These are phyloP conservation scores for Paraplagusia blochii DNA, from an alignment of 2,113 vertebrate genomes.

Conservation along the genomic window DNA sequence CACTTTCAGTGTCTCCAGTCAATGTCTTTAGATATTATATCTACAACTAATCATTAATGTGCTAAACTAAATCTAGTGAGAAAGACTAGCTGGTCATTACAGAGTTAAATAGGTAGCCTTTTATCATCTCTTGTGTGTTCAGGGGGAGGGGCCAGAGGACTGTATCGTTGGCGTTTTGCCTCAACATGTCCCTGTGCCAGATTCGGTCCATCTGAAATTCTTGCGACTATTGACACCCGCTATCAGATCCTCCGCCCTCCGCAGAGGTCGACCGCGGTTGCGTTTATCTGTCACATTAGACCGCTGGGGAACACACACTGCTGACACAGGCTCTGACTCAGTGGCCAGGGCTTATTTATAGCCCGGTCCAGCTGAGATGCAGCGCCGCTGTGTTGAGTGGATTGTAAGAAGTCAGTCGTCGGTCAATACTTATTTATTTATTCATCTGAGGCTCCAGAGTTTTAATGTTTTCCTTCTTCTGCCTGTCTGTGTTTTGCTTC, in stretches of 20 bases:
- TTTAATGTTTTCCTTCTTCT: background rate
- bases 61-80: no score
- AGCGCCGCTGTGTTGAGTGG: conserved; percentile 22
- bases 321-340: conserved; percentile 66
- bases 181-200: conserved; percentile 22
- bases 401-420: background rate
- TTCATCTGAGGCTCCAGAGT: background rate
- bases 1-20: no score
- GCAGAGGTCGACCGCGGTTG: conserved; percentile 54
- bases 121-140: no score
- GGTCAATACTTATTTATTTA: conserved; percentile 2
- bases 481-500: conserved; percentile 60
- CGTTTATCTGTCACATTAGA: conserved; percentile 46
- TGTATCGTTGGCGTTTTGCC: conserved; percentile 5
- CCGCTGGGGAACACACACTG: conserved; percentile 40
- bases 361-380: conserved; percentile 49
- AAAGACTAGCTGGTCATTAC: no score
- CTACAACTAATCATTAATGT: no score
- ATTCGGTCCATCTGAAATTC: conserved; percentile 16
- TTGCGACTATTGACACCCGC: conserved; percentile 39
- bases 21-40: no score
- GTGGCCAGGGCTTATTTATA: conserved; percentile 69
- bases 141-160: no score
- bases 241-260: conserved; percentile 37
- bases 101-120: no score